Percentiles rank a stretch among this genome's conserved stretches.
Conservation (phyloP, 2,797 vertebrate genomes). For the Prionace glauca region DNA sequence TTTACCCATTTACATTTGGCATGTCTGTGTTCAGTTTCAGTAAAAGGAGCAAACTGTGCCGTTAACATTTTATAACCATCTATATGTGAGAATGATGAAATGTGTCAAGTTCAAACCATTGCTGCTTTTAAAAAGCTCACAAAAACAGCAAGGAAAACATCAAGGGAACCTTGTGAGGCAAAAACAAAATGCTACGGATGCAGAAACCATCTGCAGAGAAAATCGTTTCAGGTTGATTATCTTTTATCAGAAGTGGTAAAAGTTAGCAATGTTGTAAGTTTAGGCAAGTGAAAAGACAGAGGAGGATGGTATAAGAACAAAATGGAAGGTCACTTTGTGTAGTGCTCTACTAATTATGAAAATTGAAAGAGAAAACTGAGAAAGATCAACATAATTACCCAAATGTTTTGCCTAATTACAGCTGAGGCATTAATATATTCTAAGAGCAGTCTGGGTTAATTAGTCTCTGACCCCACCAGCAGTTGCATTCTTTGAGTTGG, state of each 20-base stretch:
- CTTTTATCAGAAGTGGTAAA: too few relatives aligned
- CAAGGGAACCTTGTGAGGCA: neutral
- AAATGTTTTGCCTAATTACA: neutral
- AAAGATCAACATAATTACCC: neutral
- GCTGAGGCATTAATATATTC: neutral
- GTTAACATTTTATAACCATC: neutral
- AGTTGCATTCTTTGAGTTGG: neutral
- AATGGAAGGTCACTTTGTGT: too few relatives aligned
- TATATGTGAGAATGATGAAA: neutral
- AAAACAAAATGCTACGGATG: too few relatives aligned
- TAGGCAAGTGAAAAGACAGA: too few relatives aligned
- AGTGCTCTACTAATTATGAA: neutral
- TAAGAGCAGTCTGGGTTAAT: neutral
- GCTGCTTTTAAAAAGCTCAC: neutral
- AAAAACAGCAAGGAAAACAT: neutral
- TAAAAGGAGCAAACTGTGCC: neutral
- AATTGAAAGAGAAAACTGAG: neutral
- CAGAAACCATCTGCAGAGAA: too few relatives aligned
- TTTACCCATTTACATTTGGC: neutral
- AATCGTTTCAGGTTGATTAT: too few relatives aligned
- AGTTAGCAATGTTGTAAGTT: too few relatives aligned
- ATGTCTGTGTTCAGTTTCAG: neutral
- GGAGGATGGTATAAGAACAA: too few relatives aligned
- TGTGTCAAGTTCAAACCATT: neutral
- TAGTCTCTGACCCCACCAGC: neutral